Evolutionary conservation across 1,140 invertebrate genomes (phyloP).

Genomic region (Pseudachorutes palmiensis): DNA sequence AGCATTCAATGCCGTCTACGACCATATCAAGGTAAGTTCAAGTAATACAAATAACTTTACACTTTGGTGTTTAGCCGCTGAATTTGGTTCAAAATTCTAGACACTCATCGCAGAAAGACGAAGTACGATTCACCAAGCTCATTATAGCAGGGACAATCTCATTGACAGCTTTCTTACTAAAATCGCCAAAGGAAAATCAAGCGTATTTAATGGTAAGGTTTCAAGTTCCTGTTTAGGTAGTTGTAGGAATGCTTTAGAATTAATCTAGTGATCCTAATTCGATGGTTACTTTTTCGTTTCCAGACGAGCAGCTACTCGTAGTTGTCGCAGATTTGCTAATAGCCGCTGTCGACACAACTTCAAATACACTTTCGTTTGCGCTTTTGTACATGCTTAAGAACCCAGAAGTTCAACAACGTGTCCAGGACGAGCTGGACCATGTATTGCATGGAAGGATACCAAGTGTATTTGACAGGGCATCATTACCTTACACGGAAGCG

Average conservation of each 20-base stretch:
- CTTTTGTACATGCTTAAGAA: slow-evolving; percentile 55
- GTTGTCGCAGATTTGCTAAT: slow-evolving; percentile 40
- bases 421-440: slow-evolving; percentile 61
- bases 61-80: background rate
- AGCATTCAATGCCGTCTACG: background rate
- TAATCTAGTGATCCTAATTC: too few species aligned
- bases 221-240: too few species aligned
- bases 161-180: background rate
- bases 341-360: slow-evolving; percentile 47
- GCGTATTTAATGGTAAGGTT: too few species aligned
- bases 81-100: too few species aligned
- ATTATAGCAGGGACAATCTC: background rate
- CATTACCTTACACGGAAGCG: background rate
- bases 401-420: slow-evolving; percentile 53
- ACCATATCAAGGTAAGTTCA: background rate
- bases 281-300: background rate
- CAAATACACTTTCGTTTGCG: slow-evolving; percentile 46
- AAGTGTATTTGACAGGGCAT: background rate
- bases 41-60: background rate
- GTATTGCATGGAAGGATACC: slow-evolving; percentile 28
- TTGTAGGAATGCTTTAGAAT: too few species aligned
- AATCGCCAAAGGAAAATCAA: background rate
- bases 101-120: background rate
- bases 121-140: too few species aligned
- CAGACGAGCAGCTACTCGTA: background rate